Evolutionary conservation across 2,797 vertebrate species (phyloP).

Genomic region (Eulemur mongoz): DNA sequence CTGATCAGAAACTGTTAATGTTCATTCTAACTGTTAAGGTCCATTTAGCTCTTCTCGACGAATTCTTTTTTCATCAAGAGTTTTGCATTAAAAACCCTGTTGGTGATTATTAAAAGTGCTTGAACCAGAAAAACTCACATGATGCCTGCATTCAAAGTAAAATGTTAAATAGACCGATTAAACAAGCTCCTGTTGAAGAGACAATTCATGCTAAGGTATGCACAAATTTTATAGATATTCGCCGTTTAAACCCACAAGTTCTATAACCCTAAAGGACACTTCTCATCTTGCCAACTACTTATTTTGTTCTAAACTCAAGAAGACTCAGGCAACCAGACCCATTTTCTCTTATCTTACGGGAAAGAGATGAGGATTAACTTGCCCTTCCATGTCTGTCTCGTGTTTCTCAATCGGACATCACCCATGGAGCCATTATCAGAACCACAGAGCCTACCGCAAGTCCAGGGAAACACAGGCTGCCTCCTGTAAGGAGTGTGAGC

Average conservation of each 20-base stretch:
- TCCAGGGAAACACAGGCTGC: rapidly evolving
- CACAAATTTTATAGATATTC: neutral
- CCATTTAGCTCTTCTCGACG: neutral
- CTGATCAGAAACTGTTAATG: neutral
- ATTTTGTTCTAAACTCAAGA: neutral
- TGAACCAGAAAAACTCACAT: neutral
- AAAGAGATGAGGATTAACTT: neutral
- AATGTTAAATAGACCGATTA: neutral
- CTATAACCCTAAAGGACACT: neutral
- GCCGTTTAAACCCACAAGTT: neutral
- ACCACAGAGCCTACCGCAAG: neutral
- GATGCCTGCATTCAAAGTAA: neutral
- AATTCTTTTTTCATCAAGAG: neutral
- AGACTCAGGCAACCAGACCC: neutral
- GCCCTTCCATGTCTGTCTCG: neutral
- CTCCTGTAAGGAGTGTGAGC: rapidly evolving
- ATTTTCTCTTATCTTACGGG: neutral
- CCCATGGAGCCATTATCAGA: neutral
- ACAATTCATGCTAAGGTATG: neutral
- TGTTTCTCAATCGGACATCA: neutral
- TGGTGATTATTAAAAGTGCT: neutral
- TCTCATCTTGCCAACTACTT: neutral
- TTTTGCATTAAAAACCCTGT: neutral
- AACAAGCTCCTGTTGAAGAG: neutral
- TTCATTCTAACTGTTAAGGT: neutral